These are phyloP conservation scores for Nemurella pictetii DNA, from an alignment of 2,888 invertebrate species.

Conservation along the genomic window DNA sequence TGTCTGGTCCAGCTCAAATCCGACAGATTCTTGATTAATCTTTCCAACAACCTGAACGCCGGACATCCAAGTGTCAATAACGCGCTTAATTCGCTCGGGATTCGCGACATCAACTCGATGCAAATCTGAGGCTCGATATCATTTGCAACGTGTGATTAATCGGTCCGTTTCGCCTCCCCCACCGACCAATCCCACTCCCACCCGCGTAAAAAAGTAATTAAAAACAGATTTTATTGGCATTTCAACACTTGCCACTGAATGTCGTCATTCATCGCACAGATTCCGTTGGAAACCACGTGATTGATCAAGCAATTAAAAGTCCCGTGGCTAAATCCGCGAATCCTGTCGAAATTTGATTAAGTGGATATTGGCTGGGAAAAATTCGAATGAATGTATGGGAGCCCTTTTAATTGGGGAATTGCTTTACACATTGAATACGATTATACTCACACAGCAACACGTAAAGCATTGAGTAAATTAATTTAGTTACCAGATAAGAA, in stretches of 20 bases:
- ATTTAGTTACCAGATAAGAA: too few species aligned
- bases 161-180: neutral
- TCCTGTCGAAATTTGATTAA: neutral
- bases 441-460: too few species aligned
- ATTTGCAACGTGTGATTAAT: neutral
- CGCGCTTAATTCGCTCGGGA: too few species aligned
- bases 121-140: neutral
- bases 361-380: neutral
- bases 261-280: neutral
- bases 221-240: conserved; percentile 5
- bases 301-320: neutral
- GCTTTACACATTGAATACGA: too few species aligned
- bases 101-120: neutral
- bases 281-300: neutral
- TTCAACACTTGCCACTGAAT: conserved; percentile 5
- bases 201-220: conserved; percentile 16
- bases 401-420: too few species aligned
- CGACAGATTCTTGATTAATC: too few species aligned
- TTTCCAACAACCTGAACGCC: too few species aligned
- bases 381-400: too few species aligned
- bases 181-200: neutral
- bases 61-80: too few species aligned
- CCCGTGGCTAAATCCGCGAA: neutral
- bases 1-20: too few species aligned
- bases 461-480: too few species aligned